Evolutionary conservation across 1,140 invertebrate genomes (phyloP), one percentile per base, ranked within the genome.

Genomic region (Formica exsecta): DNA sequence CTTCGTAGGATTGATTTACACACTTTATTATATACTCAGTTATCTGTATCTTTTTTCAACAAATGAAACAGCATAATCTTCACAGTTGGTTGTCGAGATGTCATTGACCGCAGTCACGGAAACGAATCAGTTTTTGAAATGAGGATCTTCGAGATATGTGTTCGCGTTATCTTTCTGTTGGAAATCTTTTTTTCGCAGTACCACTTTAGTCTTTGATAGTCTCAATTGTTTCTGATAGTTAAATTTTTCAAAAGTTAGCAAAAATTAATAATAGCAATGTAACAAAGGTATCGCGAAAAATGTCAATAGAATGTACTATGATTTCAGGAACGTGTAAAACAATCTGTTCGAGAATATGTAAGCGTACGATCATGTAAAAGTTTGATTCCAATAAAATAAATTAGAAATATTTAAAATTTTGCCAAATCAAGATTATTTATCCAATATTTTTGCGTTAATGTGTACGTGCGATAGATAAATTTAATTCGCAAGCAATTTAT

Each of bases 51-150:
- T 81, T 81, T 70, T 44, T 61, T 62, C 19, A 68, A 64, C 77
- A 70, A 32, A 19, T 29, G 36, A 19, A 54, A 9, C 19, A 61
- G 29, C 41, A 71, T 48, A 22, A 48, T 77, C 19, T 36, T 65
- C 29, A 16, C 44, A 66, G 25, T 11, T 44, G 19, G 16, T 38
- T 29, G 25, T 41, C 41, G 29, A 68, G 22, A 32, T 13, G 44
- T 80, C 62, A 41, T 80, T 68, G 76, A 80, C 76, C 76, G 41
- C 7, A n/a, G 51, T 51, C 19, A 48, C 44, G 25, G 41, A 59
- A 38, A 54, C 62, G 32, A 54, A n/a, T 25, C 8, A 16, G 0
- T 48, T 65, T 36, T 48, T 41, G 3, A 51, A 36, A 4, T 25
- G 9, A n/a, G 11, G 7, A 13, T 9, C 71, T 71, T 44, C 22